phyloP scores from a whole-genome alignment of 2,888 invertebrate species.

The Eulithis testata region DNA sequence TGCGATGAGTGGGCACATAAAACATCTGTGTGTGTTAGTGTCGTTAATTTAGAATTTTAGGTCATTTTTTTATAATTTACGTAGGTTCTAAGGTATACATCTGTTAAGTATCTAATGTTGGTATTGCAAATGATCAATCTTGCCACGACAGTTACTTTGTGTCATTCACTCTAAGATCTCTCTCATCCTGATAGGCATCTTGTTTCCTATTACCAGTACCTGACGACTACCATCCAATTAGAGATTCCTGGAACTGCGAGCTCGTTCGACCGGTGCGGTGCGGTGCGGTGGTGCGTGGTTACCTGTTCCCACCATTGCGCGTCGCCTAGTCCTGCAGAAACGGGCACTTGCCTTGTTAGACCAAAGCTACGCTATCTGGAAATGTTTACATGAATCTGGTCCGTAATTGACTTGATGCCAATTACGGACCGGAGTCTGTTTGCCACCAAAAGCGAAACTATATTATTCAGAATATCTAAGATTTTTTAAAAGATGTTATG shows the following conservation, averaged over 20 bases:
- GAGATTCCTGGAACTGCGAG: constrained; percentile 19
- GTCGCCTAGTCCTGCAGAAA: neutral
- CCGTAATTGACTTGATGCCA: constrained; percentile 21
- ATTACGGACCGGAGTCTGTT: neutral
- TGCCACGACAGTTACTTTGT: neutral
- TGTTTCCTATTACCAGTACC: neutral
- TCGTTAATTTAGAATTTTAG: too few relatives aligned
- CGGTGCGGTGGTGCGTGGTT: too few relatives aligned
- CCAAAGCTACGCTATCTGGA: constrained; percentile 6
- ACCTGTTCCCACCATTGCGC: constrained; percentile 14
- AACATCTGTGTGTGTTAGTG: too few relatives aligned
- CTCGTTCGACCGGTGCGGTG: neutral
- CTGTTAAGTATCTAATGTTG: too few relatives aligned
- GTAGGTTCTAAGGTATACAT: too few relatives aligned
- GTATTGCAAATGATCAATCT: neutral
- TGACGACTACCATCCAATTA: constrained; percentile 20
- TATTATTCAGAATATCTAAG: neutral
- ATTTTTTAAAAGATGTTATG: too few relatives aligned
- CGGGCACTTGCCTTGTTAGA: constrained; percentile 11
- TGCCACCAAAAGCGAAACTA: constrained; percentile 7
- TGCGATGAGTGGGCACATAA: too few relatives aligned
- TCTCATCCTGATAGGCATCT: constrained; percentile 3
- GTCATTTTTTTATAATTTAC: too few relatives aligned
- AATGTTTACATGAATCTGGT: too few relatives aligned
- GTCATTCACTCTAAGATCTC: neutral